These are phyloP conservation scores for Protobothrops mucrosquamatus DNA, from an alignment of 2,113 vertebrate species.

Conservation along the genomic window DNA sequence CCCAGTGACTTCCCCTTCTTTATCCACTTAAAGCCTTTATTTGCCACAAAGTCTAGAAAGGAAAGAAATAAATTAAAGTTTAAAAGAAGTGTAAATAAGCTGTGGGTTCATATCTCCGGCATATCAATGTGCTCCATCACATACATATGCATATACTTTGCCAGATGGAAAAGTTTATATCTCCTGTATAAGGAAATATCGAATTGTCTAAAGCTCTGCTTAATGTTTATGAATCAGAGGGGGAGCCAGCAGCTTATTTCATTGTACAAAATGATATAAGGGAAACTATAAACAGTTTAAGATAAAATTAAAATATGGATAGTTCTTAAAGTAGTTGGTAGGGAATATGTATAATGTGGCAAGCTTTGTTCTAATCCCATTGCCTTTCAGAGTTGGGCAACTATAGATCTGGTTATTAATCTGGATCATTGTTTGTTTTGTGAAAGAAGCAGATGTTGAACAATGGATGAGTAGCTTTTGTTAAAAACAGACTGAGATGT, in stretches of 20 bases:
- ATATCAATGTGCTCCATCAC: too few species aligned
- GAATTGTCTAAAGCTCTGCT: background rate
- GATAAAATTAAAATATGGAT: too few species aligned
- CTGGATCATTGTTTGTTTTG: background rate
- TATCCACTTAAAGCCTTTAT: too few species aligned
- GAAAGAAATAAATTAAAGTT: too few species aligned
- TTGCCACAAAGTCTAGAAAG: too few species aligned
- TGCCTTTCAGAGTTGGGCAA: background rate
- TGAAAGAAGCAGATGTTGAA: background rate
- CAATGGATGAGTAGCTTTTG: background rate
- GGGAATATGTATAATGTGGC: too few species aligned
- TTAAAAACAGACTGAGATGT: background rate
- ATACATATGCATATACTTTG: background rate
- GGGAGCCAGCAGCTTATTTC: background rate
- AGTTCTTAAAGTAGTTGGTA: too few species aligned
- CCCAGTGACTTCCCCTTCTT: too few species aligned
- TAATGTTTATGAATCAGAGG: background rate
- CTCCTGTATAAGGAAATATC: background rate
- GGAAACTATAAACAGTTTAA: background rate
- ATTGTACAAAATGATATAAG: too few species aligned
- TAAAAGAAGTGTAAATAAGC: too few species aligned
- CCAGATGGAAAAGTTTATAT: background rate
- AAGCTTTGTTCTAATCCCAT: too few species aligned
- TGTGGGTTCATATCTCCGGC: too few species aligned
- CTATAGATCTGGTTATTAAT: background rate